These are phyloP conservation scores for Drosophila koepferae DNA, from an alignment of 2,888 invertebrate genomes.

Conservation along the genomic window DNA sequence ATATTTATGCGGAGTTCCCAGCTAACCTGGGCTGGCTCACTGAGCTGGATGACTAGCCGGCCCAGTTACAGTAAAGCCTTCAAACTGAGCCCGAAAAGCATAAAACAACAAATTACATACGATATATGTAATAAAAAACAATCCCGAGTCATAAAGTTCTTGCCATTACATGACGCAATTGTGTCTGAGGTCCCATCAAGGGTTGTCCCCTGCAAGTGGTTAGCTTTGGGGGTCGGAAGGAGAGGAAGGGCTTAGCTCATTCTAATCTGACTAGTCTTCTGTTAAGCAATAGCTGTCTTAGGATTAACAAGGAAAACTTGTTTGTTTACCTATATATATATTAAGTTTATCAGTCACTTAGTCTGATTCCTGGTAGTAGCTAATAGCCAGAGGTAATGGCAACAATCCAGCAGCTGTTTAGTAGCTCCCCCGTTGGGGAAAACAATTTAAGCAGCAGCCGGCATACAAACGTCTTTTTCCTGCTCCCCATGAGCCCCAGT, in stretches of 20 bases:
- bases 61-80: constrained; percentile 35
- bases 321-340: background rate
- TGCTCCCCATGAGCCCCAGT: constrained; percentile 1
- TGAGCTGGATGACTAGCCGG: constrained; percentile 5
- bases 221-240: background rate
- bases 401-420: constrained; percentile 22
- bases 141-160: constrained; percentile 72
- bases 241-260: background rate
- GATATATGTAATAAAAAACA: constrained; percentile 60
- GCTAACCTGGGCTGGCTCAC: constrained; percentile 46
- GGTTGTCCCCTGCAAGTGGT: constrained; percentile 6
- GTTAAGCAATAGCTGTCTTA: background rate
- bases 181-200: constrained; percentile 21
- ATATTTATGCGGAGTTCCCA: constrained; percentile 71
- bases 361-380: constrained; percentile 44
- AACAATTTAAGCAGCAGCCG: constrained; percentile 60
- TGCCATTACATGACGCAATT: constrained; percentile 46
- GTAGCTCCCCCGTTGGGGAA: constrained; percentile 38
- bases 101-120: constrained; percentile 76
- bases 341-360: constrained; percentile 50
- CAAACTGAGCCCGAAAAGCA: constrained; percentile 52
- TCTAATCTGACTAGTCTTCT: background rate
- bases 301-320: background rate
- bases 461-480: constrained; percentile 57
- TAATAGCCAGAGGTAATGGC: constrained; percentile 66